Base-by-base conservation (phyloP, 2,888 invertebrate species). In the Tachystola acroxantha region DNA sequence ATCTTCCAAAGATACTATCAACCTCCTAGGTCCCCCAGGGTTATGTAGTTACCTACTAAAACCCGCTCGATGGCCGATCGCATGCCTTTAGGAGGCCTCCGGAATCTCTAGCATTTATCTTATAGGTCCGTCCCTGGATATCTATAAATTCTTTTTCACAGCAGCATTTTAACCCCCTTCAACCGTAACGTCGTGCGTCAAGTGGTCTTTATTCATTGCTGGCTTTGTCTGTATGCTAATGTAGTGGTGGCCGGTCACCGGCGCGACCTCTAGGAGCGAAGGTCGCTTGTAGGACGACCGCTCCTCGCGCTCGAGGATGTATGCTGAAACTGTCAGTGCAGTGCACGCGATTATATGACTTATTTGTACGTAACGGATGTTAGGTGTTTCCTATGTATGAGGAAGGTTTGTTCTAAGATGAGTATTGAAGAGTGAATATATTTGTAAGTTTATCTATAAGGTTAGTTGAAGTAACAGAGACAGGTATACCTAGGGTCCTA, bases 211-310 rank as follows among this genome's bases (percentile, higher is more conserved):
- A 72, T 72, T 75, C 72, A 72, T 62, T 64, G 67, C 57, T 56
- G 68, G 78, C 82, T 82, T 82, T 82, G 82, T 84, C 73, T 66
- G 57, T 73, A 81, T 82, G 81, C 69, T 73, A 79, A 82, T 81
- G 57, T 48, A 53, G 57, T 54, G 50, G 64, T 68, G 70, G 76
- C 69, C 75, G 80, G 81, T 77, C 79, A 76, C 69, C 67, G 68
- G 45, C 43, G 70, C 72, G 79, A 79, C 78, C 80, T 72, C 67
- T 61, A 63, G 68, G 74, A 70, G 54, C 71, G 72, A 78, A 81
- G 81, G 80, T 80, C 77, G 72, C 65, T 63, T 78, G 77, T 79
- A 79, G 80, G 79, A 78, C 77, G 70, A 42, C 55, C 58, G 42
- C 44, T 50, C 51, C 45, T 46, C 50, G 48, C 50, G 46, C 39